A percentile compares a stretch with the other conserved stretches of the same genome.
phyloP scores from a whole-genome alignment of 1,140 invertebrate species.

The Capitella teleta region DNA sequence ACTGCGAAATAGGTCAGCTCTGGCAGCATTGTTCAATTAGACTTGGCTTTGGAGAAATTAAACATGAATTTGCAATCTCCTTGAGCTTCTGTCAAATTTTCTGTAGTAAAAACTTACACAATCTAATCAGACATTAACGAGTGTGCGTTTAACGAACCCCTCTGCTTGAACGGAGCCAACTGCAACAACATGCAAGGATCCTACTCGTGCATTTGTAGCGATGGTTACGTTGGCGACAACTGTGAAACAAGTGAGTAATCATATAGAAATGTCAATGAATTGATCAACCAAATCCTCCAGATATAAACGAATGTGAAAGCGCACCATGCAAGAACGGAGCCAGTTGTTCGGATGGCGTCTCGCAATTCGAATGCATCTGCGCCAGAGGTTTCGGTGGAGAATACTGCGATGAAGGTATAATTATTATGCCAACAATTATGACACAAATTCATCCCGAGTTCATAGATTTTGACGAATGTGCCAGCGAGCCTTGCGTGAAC shows the following conservation, averaged over 20 bases:
- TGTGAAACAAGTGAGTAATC: too few relatives aligned
- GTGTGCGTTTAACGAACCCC: slow-evolving; percentile 53
- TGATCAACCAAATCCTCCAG: too few relatives aligned
- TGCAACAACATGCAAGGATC: slow-evolving; percentile 73
- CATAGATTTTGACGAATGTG: too few relatives aligned
- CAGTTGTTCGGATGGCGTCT: slow-evolving; percentile 11
- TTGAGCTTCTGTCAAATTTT: too few relatives aligned
- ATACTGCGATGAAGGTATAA: slow-evolving; percentile 14
- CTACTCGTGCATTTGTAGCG: slow-evolving; percentile 56
- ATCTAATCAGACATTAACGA: slow-evolving; percentile 5
- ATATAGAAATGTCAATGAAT: too few relatives aligned
- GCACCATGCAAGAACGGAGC: slow-evolving; percentile 38
- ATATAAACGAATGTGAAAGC: slow-evolving; percentile 44
- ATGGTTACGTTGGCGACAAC: slow-evolving; percentile 63
- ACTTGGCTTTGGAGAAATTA: too few relatives aligned
- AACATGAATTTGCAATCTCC: too few relatives aligned
- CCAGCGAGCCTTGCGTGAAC: too few relatives aligned
- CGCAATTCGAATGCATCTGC: slow-evolving; percentile 14
- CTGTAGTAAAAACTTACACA: too few relatives aligned
- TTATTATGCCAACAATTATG: too few relatives aligned
- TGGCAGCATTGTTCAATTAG: too few relatives aligned
- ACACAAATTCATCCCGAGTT: too few relatives aligned
- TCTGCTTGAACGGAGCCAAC: slow-evolving; percentile 79
- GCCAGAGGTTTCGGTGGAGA: slow-evolving; percentile 11
- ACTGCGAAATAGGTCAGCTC: slow-evolving; percentile 5